Conservation (phyloP, 2,888 invertebrate species). For the Sylvicola cinctus region DNA sequence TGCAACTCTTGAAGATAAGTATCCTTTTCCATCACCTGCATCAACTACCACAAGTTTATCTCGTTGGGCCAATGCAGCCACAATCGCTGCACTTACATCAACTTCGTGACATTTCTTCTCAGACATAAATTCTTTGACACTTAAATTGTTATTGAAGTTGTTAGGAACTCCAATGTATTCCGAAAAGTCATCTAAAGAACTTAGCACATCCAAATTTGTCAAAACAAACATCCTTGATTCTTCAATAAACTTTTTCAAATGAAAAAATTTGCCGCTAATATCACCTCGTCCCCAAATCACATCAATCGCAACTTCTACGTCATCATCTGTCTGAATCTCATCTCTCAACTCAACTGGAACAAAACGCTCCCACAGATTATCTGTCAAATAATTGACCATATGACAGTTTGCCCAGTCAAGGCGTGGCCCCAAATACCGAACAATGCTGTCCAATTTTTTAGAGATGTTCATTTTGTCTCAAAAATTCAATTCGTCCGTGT, state of each 20-base stretch:
- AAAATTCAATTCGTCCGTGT: constrained; percentile 36
- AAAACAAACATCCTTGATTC: too few relatives aligned
- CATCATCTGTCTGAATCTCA: constrained; percentile 25
- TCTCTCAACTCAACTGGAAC: constrained; percentile 32
- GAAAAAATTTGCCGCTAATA: too few relatives aligned
- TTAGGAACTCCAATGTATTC: too few relatives aligned
- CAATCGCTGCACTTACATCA: constrained; percentile 38
- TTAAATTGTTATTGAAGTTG: too few relatives aligned
- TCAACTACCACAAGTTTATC: constrained; percentile 39
- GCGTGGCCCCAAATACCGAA: constrained; percentile 34
- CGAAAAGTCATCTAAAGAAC: too few relatives aligned
- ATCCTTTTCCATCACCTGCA: constrained; percentile 79
- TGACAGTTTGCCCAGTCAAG: constrained; percentile 51
- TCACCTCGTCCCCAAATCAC: constrained; percentile 26
- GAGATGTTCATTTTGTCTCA: constrained; percentile 25
- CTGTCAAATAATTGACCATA: constrained; percentile 52
- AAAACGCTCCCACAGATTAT: constrained; percentile 38
- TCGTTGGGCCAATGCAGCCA: constrained; percentile 29
- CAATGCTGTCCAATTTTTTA: constrained; percentile 28
- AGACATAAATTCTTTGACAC: constrained; percentile 50
- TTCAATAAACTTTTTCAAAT: too few relatives aligned
- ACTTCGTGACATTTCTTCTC: constrained; percentile 69
- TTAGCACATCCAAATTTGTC: too few relatives aligned
- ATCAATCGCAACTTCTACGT: constrained; percentile 26
- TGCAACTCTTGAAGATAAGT: constrained; percentile 54